Conservation (phyloP, 2,888 invertebrate genomes). For the Leptinotarsa haldemani region DNA sequence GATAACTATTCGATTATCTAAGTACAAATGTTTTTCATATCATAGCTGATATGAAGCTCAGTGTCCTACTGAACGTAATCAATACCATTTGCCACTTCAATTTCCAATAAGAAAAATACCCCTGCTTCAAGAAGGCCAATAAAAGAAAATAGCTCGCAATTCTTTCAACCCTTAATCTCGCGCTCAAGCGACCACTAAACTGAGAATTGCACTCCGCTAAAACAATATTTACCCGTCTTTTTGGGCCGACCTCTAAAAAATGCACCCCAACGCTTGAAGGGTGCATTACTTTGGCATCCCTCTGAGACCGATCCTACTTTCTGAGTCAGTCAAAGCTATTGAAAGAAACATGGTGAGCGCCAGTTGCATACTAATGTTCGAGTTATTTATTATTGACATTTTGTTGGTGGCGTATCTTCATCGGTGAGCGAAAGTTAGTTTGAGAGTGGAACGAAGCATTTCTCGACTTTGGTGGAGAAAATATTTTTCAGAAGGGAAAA, state of each 20-base stretch:
- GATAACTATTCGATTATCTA: too few species aligned
- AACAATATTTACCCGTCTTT: conserved; percentile 64
- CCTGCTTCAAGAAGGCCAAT: conserved; percentile 24
- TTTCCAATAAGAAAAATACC: conserved; percentile 8
- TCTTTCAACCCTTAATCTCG: conserved; percentile 44
- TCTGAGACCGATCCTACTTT: conserved; percentile 46
- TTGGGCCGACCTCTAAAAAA: conserved; percentile 61
- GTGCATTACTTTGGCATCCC: conserved; percentile 60
- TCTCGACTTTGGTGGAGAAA: too few species aligned
- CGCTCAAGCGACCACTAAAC: conserved; percentile 53
- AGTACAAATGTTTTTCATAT: too few species aligned
- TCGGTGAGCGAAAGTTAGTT: not conserved
- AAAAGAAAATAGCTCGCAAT: conserved; percentile 42
- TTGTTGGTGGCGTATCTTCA: conserved; percentile 29
- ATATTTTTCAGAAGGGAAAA: too few species aligned
- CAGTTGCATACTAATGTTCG: conserved; percentile 48
- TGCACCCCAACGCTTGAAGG: conserved; percentile 60
- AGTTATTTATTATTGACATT: conserved; percentile 46
- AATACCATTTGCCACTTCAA: conserved; percentile 30
- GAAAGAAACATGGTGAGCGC: conserved; percentile 41
- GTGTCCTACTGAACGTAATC: too few species aligned
- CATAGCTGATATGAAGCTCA: too few species aligned
- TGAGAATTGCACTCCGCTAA: conserved; percentile 63
- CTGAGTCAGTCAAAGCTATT: conserved; percentile 46
- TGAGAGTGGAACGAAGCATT: not conserved